These are phyloP conservation scores for Pristionchus japonicus DNA, from an alignment of 2,888 invertebrate species.

Conservation along the genomic window DNA sequence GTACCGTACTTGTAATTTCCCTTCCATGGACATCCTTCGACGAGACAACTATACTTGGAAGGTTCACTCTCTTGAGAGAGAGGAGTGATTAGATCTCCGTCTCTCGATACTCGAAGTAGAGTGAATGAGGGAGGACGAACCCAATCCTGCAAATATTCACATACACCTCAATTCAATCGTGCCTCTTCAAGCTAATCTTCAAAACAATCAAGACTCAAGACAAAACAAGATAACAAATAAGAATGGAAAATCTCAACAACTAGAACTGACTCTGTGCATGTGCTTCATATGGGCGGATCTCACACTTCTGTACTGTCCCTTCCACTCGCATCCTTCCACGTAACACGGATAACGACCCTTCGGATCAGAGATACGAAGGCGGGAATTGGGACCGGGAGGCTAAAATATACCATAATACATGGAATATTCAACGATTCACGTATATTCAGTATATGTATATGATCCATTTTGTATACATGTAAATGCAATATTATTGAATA, in stretches of 20 bases:
- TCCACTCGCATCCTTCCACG: conserved; percentile 49
- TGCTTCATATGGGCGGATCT: conserved; percentile 60
- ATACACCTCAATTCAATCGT: neutral
- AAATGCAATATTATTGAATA: too few species aligned
- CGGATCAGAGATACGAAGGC: conserved; percentile 49
- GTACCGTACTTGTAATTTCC: conserved; percentile 55
- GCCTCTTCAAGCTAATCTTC: neutral
- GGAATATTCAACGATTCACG: neutral
- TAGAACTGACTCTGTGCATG: conserved; percentile 54
- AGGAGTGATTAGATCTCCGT: conserved; percentile 51
- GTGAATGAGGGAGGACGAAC: conserved; percentile 39
- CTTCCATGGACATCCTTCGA: conserved; percentile 59
- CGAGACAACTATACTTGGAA: conserved; percentile 54
- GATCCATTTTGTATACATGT: too few species aligned
- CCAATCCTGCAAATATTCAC: conserved; percentile 29
- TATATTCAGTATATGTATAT: too few species aligned
- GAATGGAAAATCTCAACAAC: neutral
- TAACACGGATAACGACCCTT: conserved; percentile 62
- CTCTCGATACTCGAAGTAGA: conserved; percentile 53
- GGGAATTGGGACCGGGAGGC: conserved; percentile 45
- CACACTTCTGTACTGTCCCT: conserved; percentile 58
- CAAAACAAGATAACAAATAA: neutral
- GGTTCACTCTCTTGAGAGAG: neutral
- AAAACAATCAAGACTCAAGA: too few species aligned
- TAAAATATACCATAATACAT: neutral